Percentiles rank a stretch among this genome's conserved stretches.
Evolutionary conservation across 2,797 vertebrate species (phyloP).

Genomic region (Epinephelus malabaricus): DNA sequence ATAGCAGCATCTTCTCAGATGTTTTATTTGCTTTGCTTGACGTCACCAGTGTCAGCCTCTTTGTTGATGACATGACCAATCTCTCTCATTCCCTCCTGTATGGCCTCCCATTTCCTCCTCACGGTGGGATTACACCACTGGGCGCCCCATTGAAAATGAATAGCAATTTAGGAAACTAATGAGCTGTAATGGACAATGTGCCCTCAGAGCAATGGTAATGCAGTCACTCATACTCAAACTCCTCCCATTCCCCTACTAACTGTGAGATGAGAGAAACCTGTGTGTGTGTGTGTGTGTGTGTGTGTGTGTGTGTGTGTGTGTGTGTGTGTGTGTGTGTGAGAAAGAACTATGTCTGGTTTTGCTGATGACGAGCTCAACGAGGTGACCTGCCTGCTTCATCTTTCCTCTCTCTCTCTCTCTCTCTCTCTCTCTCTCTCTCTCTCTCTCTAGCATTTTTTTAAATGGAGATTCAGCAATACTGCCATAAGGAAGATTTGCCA

Average conservation of each 20-base stretch:
- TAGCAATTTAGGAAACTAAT: constrained; percentile 77
- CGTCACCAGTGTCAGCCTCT: constrained; percentile 38
- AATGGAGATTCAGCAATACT: too few species aligned
- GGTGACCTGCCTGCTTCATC: constrained; percentile 49
- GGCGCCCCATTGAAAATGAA: constrained; percentile 70
- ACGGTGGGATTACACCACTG: constrained; percentile 64
- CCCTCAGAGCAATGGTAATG: constrained; percentile 63
- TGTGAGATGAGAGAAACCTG: constrained; percentile 50
- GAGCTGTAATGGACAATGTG: constrained; percentile 76
- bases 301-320: constrained; percentile 24
- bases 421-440: not conserved
- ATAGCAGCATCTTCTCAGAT: constrained; percentile 4
- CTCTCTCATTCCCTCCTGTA: constrained; percentile 34
- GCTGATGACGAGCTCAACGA: constrained; percentile 45
- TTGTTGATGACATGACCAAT: constrained; percentile 49
- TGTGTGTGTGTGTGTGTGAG: constrained; percentile 23
- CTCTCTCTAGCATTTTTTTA: not conserved
- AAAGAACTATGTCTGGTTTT: constrained; percentile 24
- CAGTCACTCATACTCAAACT: constrained; percentile 63
- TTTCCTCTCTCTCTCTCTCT: not conserved
- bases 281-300: constrained; percentile 11
- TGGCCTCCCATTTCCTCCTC: constrained; percentile 60
- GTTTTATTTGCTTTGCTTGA: constrained; percentile 51
- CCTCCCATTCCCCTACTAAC: constrained; percentile 47
- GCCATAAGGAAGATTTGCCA: too few species aligned